These are phyloP conservation scores for Callaeas wilsoni DNA, from an alignment of 2,113 vertebrate species.

Conservation along the genomic window DNA sequence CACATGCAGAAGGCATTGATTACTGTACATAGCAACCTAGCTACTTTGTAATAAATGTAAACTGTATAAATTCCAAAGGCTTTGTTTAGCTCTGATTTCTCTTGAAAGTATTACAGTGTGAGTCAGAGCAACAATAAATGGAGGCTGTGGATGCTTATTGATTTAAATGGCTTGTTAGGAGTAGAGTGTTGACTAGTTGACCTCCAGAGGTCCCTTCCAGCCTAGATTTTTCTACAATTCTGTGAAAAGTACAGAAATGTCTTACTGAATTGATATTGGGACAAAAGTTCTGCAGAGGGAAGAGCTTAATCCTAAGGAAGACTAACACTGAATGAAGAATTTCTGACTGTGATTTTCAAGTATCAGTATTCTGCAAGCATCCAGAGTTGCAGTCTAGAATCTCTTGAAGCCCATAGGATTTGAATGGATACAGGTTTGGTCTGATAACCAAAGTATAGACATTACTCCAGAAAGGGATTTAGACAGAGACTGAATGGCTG, in stretches of 20 bases:
- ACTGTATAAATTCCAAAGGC: not conserved
- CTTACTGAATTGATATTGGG: not conserved
- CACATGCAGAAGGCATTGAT: not conserved
- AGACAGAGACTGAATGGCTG: not conserved
- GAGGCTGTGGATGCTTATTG: not conserved
- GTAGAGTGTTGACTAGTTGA: not conserved
- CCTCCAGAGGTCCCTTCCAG: not conserved
- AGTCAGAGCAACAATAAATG: not conserved
- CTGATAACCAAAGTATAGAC: not conserved
- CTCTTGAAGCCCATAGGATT: not conserved
- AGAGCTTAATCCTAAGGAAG: not conserved
- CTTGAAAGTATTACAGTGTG: not conserved
- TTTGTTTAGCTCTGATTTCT: not conserved
- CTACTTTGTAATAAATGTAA: not conserved
- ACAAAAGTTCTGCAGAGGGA: not conserved
- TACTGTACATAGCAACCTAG: not conserved
- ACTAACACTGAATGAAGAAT: not conserved
- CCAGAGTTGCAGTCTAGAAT: not conserved
- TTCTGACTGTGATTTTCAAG: not conserved
- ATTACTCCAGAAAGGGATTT: not conserved
- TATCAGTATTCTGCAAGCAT: not conserved
- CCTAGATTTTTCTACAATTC: not conserved
- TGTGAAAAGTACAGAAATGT: not conserved
- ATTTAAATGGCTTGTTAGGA: not conserved
- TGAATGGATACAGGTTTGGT: not conserved